Evolutionary conservation across 1,140 invertebrate genomes (phyloP).

Genomic region (Sarcophaga peregrina): DNA sequence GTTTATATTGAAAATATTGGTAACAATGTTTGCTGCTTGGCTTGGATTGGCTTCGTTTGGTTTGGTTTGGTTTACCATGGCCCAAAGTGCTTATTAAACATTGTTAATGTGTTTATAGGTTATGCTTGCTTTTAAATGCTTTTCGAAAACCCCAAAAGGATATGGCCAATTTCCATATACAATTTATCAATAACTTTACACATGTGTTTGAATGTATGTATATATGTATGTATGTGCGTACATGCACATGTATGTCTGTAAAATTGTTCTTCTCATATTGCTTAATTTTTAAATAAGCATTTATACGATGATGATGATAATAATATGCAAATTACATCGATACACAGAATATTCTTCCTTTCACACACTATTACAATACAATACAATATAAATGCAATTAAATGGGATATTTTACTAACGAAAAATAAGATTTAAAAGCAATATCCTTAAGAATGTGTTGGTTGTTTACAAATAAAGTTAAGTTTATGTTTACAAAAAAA

Average conservation of each 20-base stretch:
- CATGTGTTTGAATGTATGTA: neutral
- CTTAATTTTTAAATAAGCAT: neutral
- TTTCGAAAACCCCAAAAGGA: neutral
- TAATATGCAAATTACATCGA: neutral
- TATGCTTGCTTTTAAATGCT: neutral
- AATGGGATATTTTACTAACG: too few relatives aligned
- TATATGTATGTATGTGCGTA: neutral
- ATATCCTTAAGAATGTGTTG: too few relatives aligned
- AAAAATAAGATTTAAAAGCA: too few relatives aligned
- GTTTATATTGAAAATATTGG: neutral
- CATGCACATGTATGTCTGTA: too few relatives aligned
- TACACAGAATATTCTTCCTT: neutral
- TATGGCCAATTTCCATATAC: constrained; percentile 33
- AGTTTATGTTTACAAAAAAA: too few relatives aligned
- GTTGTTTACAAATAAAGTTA: too few relatives aligned
- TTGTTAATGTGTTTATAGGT: constrained; percentile 32
- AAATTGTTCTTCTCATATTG: neutral
- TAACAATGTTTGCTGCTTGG: constrained; percentile 1
- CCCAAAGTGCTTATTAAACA: constrained; percentile 28
- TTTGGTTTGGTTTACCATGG: too few relatives aligned
- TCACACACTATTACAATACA: too few relatives aligned
- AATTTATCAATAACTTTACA: constrained; percentile 8
- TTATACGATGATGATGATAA: neutral
- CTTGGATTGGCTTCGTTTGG: neutral
- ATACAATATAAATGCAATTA: too few relatives aligned